These are phyloP conservation scores for Leptinotarsa peninsularis DNA, from an alignment of 2,888 invertebrate species.

Conservation along the genomic window DNA sequence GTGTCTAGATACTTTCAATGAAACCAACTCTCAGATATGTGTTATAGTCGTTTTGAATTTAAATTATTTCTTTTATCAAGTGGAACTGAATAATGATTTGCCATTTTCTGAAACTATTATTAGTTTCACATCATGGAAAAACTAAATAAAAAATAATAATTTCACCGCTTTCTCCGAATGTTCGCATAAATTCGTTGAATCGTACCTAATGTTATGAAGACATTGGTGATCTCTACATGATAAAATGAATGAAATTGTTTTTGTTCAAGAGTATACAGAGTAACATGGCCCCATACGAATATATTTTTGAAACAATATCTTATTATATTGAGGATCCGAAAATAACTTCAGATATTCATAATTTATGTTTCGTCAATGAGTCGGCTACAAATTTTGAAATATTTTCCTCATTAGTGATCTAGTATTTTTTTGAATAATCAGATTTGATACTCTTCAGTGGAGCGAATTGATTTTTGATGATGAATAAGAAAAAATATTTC, in stretches of 20 bases:
- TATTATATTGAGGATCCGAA: too few relatives aligned
- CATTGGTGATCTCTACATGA: background rate
- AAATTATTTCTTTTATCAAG: too few relatives aligned
- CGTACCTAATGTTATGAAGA: background rate
- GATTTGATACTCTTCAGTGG: too few relatives aligned
- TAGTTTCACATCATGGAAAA: too few relatives aligned
- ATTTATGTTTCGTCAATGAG: background rate
- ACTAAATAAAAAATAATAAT: too few relatives aligned
- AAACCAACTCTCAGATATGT: too few relatives aligned
- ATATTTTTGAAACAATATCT: background rate
- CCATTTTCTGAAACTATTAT: too few relatives aligned
- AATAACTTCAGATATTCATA: background rate
- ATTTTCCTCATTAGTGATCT: too few relatives aligned
- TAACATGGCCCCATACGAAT: slow-evolving; percentile 15
- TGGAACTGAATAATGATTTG: too few relatives aligned
- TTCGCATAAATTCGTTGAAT: background rate
- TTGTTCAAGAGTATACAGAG: background rate
- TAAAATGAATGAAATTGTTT: background rate
- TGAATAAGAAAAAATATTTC: background rate
- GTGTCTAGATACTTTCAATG: too few relatives aligned
- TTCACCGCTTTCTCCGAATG: background rate
- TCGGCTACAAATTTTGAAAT: background rate
- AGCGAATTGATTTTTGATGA: background rate
- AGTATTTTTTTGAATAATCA: too few relatives aligned
- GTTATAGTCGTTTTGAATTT: too few relatives aligned